Conservation (phyloP, 2,888 invertebrate species). For the Timema podura region DNA sequence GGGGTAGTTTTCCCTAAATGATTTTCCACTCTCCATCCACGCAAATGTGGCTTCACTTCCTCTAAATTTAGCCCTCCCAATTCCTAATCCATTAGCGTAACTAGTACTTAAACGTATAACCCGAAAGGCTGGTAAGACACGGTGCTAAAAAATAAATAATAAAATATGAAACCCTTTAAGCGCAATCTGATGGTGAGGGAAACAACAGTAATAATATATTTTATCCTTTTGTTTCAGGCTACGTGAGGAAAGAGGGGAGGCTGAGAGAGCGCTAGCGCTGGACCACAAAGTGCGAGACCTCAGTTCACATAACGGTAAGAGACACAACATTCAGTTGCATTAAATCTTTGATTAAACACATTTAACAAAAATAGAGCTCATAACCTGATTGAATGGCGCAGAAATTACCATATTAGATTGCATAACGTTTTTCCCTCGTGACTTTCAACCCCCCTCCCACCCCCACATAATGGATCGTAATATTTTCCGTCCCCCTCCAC, state of each 20-base stretch:
- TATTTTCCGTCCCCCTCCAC: background rate
- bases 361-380: background rate
- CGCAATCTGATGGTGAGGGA: too few species aligned
- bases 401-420: background rate
- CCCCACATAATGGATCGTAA: background rate
- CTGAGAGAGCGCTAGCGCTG: constrained; percentile 73
- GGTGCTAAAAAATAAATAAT: too few species aligned
- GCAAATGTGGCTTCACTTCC: too few species aligned
- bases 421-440: background rate
- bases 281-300: constrained; percentile 80
- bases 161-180: too few species aligned
- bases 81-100: too few species aligned
- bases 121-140: too few species aligned
- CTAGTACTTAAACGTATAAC: too few species aligned
- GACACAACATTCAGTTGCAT: constrained; percentile 30
- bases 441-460: background rate
- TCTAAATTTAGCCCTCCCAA: too few species aligned
- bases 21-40: too few species aligned
- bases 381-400: background rate
- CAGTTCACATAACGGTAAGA: constrained; percentile 82
- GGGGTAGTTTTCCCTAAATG: too few species aligned
- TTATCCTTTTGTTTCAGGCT: constrained; percentile 54
- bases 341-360: background rate
- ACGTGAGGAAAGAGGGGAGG: constrained; percentile 81
- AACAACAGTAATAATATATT: background rate